A percentile compares a stretch with the other conserved stretches of the same genome.
phyloP scores from a whole-genome alignment of 2,797 vertebrate species.

The Thunnus albacares region DNA sequence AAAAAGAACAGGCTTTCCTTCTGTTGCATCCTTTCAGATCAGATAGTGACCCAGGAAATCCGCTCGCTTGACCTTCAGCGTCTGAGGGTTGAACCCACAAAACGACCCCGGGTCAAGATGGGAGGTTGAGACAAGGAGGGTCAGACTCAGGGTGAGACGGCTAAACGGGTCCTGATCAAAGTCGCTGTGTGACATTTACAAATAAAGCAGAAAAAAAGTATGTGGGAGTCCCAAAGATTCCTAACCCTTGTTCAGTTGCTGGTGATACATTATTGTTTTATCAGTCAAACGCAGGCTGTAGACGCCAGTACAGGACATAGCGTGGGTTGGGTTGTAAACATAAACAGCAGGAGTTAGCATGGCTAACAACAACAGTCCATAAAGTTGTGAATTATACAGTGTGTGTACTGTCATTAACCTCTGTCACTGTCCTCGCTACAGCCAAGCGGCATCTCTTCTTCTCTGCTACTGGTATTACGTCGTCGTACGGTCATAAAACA shows the following conservation, averaged over 20 bases:
- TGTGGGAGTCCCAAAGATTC: neutral
- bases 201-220: neutral
- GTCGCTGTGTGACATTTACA: conserved; percentile 22
- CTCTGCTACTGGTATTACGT: too few species aligned
- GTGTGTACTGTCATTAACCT: too few species aligned
- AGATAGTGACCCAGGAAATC: conserved; percentile 50
- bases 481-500: too few species aligned
- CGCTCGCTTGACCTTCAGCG: conserved; percentile 21
- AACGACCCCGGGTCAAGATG: conserved; percentile 9
- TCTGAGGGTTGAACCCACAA: conserved; percentile 4
- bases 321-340: too few species aligned
- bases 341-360: too few species aligned
- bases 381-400: too few species aligned
- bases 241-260: neutral
- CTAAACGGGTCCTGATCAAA: conserved; percentile 15
- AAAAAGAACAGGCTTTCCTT: conserved; percentile 4
- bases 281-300: neutral
- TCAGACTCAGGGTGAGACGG: conserved; percentile 18
- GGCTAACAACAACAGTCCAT: too few species aligned
- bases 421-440: too few species aligned
- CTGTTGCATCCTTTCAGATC: conserved; percentile 25
- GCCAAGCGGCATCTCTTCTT: too few species aligned
- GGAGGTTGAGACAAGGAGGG: conserved; percentile 24
- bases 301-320: too few species aligned
- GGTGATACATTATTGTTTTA: neutral